Base-by-base conservation (phyloP, 2,113 vertebrate genomes). In the Talpa occidentalis region DNA sequence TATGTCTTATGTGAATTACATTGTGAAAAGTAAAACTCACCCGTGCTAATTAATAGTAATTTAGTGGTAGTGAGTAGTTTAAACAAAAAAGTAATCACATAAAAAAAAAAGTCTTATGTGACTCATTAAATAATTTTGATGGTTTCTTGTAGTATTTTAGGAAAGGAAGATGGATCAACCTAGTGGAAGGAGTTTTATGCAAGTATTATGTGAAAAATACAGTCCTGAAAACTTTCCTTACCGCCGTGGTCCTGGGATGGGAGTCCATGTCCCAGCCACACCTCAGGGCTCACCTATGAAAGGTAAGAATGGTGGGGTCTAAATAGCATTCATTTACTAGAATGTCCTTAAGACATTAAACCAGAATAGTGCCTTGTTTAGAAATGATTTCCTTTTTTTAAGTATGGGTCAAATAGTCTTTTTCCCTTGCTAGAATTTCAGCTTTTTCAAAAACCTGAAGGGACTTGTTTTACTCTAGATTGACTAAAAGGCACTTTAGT, bases 201-300 rank as follows among this genome's bases (percentile, higher is more conserved):
- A 99, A 98, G 99, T 99, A 77, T 98, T 99, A 95, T 99, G 99
- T 97, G 99, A 99, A 97, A 99, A 99, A 97, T 99, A 99, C 95
- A 99, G 99, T 98, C 99, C 99, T 0, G 99, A 99, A 93, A 99
- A 99, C 95, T 99, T 99, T 95, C 99, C 99, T 0, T 99, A 99
- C 91, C 99, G 99, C 74, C 98, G 99, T 26, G 99, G 99, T 82
- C 99, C 99, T 24, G 99, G 99, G 9, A 98, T 99, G 98, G 99
- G 99, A 3, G 98, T 99, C 1, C 98, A 99, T 7, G 98, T 99
- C 56, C 98, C 99, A 54, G 98, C 99, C 69, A 99, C 99, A 26
- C 99, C 99, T 0, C 99, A 99, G 93, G 99, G 99, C 28, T 99
- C 99, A 1, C 99, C 99, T 5, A 98, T 99, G 98, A 99, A 99